These are phyloP conservation scores for Tetropium fuscum DNA, from an alignment of 2,888 invertebrate genomes.

Conservation along the genomic window DNA sequence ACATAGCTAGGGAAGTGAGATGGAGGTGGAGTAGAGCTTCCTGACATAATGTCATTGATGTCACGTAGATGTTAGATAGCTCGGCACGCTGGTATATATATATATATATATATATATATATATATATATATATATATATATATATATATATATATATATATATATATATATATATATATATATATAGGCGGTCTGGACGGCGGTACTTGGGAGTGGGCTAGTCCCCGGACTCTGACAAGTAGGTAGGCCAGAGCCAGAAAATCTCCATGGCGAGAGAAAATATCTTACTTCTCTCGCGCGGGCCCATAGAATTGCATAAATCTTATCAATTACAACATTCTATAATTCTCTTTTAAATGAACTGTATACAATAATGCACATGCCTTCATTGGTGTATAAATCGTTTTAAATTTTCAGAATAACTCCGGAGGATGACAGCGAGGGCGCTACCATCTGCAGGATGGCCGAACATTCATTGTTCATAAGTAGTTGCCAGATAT, in stretches of 20 bases:
- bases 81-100: too few species aligned
- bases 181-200: neutral
- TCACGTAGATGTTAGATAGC: too few species aligned
- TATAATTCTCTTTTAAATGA: neutral
- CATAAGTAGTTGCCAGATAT: too few species aligned
- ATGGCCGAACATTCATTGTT: neutral
- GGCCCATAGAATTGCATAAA: conserved; percentile 1
- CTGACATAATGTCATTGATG: too few species aligned
- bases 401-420: neutral
- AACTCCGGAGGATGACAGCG: neutral
- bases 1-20: too few species aligned
- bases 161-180: neutral
- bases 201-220: conserved; percentile 2
- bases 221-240: neutral
- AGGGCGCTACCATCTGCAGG: neutral
- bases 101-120: neutral
- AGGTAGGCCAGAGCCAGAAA: neutral
- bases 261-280: neutral
- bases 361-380: neutral
- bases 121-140: neutral
- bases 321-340: neutral
- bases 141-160: neutral
- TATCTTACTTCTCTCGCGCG: neutral
- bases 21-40: too few species aligned
- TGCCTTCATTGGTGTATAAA: neutral